Conservation (phyloP, 2,888 invertebrate genomes). For the Lasioglossum calceatum region DNA sequence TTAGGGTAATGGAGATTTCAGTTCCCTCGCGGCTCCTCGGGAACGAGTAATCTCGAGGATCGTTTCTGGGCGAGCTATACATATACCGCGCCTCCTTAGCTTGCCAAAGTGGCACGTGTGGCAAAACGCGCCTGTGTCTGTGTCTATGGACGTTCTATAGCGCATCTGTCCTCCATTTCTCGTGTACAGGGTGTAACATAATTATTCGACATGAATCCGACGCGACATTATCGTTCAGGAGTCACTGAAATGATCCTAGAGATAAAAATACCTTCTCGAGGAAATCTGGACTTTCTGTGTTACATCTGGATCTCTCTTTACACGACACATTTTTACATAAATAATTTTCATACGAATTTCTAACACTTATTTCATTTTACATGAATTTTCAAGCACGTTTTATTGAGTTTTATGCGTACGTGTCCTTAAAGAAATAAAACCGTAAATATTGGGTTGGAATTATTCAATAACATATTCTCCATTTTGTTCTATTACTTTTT, state of each 20-base stretch:
- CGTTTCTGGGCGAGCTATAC: conserved; percentile 51
- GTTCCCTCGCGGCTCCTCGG: conserved; percentile 65
- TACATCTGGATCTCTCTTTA: background rate
- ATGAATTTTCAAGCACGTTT: too few species aligned
- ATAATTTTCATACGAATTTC: background rate
- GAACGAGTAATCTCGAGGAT: conserved; percentile 69
- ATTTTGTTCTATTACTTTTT: too few species aligned
- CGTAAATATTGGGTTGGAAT: too few species aligned
- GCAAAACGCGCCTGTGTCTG: conserved; percentile 15
- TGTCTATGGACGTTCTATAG: background rate
- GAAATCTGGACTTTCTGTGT: background rate
- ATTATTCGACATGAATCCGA: background rate
- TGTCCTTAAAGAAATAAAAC: background rate
- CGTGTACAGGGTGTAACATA: conserved; percentile 21
- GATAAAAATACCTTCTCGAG: background rate
- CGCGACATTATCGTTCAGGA: background rate
- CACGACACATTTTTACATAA: background rate
- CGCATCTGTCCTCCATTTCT: background rate
- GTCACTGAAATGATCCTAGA: background rate
- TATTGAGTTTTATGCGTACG: too few species aligned
- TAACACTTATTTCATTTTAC: background rate
- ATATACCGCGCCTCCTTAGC: conserved; percentile 42
- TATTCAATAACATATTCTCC: too few species aligned
- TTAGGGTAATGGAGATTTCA: conserved; percentile 77
- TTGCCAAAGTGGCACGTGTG: conserved; percentile 56